Base-by-base conservation (phyloP, 1,140 invertebrate species). In the Sipha flava region DNA sequence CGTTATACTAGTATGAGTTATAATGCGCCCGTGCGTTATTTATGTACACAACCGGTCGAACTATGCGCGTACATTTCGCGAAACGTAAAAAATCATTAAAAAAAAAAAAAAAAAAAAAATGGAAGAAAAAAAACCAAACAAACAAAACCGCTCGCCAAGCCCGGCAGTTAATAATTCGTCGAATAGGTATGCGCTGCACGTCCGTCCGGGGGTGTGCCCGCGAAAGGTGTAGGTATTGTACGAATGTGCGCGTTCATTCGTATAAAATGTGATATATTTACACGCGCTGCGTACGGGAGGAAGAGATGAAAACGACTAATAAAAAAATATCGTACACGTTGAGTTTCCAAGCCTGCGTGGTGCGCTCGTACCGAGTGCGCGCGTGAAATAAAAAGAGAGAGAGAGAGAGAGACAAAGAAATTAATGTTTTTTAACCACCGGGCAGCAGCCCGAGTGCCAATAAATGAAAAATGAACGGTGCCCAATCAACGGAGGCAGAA, bases 401-500 rank as follows among this genome's bases (percentile, higher is more conserved):
- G n/a, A n/a, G n/a, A n/a, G n/a, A n/a, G n/a, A n/a, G n/a, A n/a
- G n/a, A n/a, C n/a, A n/a, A n/a, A n/a, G 29, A 73, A 54, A 73
- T 73, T 54, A 73, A 73, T 73, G 70, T 73, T 73, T 31, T 52
- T 52, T 49, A 66, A 66, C 34, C 9, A 54, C 26, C 29, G 70
- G n/a, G n/a, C n/a, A n/a, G 70, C 70, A 54, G 47, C 29, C 70
- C 45, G 70, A 26, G n/a, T 75, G 72, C 72, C 72, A 54, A 75
- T 75, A 75, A 75, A 75, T 75, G 72, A 75, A 75, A 75, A 75
- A 75, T 54, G 72, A 54, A 54, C 72, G 47, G 45, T 34, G 72
- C n/a, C 72, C 72, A 75, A 75, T 75, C 72, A 75, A 75, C 72
- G 72, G 72, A 75, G 47, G 72, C 72, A 54, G 72, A 75, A 75